Percentiles rank a stretch among this genome's conserved stretches.
Evolutionary conservation across 2,113 vertebrate genomes (phyloP).

Genomic region (Vulpes vulpes): DNA sequence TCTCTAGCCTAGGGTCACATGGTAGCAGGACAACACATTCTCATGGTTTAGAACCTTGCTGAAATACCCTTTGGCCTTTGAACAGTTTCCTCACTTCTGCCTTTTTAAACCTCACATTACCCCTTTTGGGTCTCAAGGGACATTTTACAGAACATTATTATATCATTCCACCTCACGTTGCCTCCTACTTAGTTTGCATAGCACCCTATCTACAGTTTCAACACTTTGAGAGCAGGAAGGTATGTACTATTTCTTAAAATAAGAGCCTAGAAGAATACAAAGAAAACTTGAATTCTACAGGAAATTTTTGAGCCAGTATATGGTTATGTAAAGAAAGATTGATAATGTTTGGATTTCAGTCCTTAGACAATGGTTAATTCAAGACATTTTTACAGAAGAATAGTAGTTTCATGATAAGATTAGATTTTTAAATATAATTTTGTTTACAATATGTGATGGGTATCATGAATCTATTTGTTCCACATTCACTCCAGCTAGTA

Average conservation of each 20-base stretch:
- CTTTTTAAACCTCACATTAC: neutral
- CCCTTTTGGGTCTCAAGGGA: neutral
- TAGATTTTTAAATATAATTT: neutral
- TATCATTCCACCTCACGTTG: neutral
- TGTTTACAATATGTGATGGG: neutral
- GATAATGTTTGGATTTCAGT: neutral
- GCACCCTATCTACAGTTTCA: neutral
- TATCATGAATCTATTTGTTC: neutral
- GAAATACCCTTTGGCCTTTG: neutral
- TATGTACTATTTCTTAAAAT: neutral
- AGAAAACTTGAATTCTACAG: neutral
- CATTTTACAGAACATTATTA: neutral
- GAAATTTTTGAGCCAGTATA: neutral
- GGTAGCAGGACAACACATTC: neutral
- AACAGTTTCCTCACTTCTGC: neutral
- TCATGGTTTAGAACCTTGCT: neutral
- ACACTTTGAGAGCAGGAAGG: neutral
- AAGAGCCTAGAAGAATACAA: neutral
- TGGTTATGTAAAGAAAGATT: neutral
- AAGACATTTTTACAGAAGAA: neutral
- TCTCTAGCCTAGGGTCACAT: rapidly evolving
- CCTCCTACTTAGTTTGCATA: neutral
- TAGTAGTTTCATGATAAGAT: neutral
- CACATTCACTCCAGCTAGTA: neutral
- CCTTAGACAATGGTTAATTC: neutral